Base-by-base conservation (phyloP, 2,113 vertebrate species). In the Leucopsar rothschildi region DNA sequence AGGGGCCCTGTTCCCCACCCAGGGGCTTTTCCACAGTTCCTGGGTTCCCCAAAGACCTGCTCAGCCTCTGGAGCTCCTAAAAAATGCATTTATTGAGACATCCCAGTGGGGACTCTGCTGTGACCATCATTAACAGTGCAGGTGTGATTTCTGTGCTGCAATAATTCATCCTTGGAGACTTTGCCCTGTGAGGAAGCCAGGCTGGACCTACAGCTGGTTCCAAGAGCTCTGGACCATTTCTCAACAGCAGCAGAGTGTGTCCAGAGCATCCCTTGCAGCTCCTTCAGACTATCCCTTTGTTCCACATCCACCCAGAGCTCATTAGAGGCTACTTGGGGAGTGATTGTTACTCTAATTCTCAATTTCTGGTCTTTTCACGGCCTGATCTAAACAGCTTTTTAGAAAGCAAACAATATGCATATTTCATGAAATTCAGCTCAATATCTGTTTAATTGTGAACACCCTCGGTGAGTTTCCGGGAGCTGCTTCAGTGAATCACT, bases 351-450 rank as follows among this genome's bases (percentile, higher is more conserved):
- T 96, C 73, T 68, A 68, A 64, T 95, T 78, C 81, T 88, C 95
- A 82, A 89, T 95, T 82, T 94, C 91, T 94, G 79, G 33, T 89
- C 64, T 50, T 93, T 95, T 94, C 82, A 94, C 60, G 78, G 80
- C 84, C 76, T 95, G 80, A 92, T 90, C 91, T 95, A 96, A 97
- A 93, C n/a, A 94, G 68, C 96, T 94, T 94, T 96, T 92, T 40
- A 77, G 17, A 73, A 92, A 92, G 91, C 57, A 95, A 97, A 96
- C 96, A 95, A 47, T 70, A 94, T 97, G 83, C 93, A 97, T 97
- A 96, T 97, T 98, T 97, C 95, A 97, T 97, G 82, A 94, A 77
- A 97, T 95, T 82, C 79, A 86, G 93, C 93, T 93, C 90, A 90
- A 66, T 95, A 93, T 91, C 95, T 97, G 88, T 95, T 97, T 97